A percentile compares a stretch with the other conserved stretches of the same genome.
These are phyloP conservation scores for Tenthredo mesomela DNA, from an alignment of 2,888 invertebrate species.

Conservation along the genomic window DNA sequence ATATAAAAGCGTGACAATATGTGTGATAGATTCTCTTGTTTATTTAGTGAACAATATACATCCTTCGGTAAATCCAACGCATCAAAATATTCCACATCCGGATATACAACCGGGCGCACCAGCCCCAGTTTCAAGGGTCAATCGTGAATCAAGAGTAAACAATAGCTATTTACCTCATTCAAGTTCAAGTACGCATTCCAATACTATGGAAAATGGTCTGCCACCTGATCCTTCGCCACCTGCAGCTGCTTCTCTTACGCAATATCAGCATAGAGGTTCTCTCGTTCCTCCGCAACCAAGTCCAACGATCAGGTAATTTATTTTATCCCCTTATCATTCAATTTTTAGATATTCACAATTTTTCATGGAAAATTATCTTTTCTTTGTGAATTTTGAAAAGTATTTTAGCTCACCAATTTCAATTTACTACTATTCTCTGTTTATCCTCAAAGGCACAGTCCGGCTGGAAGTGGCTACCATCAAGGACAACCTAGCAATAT, in stretches of 20 bases:
- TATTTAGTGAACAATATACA: slow-evolving; percentile 80
- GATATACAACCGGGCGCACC: slow-evolving; percentile 78
- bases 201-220: slow-evolving; percentile 79
- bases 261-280: slow-evolving; percentile 75
- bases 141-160: slow-evolving; percentile 72
- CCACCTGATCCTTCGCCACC: slow-evolving; percentile 78
- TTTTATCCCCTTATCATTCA: too few relatives aligned
- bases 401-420: not conserved
- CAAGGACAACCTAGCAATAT: slow-evolving; percentile 74
- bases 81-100: slow-evolving; percentile 77
- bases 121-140: slow-evolving; percentile 68
- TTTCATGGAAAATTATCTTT: too few relatives aligned
- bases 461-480: slow-evolving; percentile 73
- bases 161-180: slow-evolving; percentile 74
- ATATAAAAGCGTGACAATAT: not conserved
- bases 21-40: slow-evolving; percentile 9
- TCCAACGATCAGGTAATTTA: slow-evolving; percentile 76
- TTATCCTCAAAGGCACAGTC: slow-evolving; percentile 70
- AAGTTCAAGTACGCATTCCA: slow-evolving; percentile 70
- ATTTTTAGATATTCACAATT: too few relatives aligned
- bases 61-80: slow-evolving; percentile 77
- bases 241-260: slow-evolving; percentile 71
- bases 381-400: too few relatives aligned
- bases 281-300: slow-evolving; percentile 76
- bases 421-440: not conserved